A percentile compares a stretch with the other conserved stretches of the same genome.
Evolutionary conservation across 1,140 invertebrate species (phyloP).

Genomic region (Drosophila tani): DNA sequence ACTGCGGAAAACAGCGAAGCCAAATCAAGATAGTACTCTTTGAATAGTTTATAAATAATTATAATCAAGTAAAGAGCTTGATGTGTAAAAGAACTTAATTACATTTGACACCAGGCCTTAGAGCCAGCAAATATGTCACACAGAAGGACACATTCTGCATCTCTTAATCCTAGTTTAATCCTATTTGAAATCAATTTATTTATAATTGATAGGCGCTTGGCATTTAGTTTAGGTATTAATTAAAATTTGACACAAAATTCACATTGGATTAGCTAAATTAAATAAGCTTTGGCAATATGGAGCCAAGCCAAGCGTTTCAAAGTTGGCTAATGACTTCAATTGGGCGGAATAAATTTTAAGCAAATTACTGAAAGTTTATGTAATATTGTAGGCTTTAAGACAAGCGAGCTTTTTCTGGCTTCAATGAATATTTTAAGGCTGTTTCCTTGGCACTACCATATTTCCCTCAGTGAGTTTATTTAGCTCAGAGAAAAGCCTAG

Average conservation of each 20-base stretch:
- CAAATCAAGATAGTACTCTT: background rate
- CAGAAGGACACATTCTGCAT: too few relatives aligned
- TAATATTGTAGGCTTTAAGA: background rate
- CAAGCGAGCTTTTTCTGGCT: background rate
- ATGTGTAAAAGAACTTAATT: too few relatives aligned
- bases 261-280: background rate
- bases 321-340: background rate
- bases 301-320: background rate
- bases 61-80: background rate
- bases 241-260: conserved; percentile 9
- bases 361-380: background rate
- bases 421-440: background rate
- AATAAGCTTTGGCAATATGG: background rate
- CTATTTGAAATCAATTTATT: background rate
- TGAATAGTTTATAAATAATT: background rate
- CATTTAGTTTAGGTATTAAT: background rate
- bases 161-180: background rate
- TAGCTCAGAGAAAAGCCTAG: background rate
- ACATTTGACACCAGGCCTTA: too few relatives aligned
- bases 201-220: background rate
- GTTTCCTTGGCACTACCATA: too few relatives aligned
- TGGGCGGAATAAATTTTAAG: background rate
- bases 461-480: conserved; percentile 2
- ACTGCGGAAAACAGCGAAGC: background rate
- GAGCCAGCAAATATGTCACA: background rate